Percentiles rank a stretch among this genome's conserved stretches.
Conservation (phyloP, 1,140 invertebrate species). For the Amphibalanus amphitrite region DNA sequence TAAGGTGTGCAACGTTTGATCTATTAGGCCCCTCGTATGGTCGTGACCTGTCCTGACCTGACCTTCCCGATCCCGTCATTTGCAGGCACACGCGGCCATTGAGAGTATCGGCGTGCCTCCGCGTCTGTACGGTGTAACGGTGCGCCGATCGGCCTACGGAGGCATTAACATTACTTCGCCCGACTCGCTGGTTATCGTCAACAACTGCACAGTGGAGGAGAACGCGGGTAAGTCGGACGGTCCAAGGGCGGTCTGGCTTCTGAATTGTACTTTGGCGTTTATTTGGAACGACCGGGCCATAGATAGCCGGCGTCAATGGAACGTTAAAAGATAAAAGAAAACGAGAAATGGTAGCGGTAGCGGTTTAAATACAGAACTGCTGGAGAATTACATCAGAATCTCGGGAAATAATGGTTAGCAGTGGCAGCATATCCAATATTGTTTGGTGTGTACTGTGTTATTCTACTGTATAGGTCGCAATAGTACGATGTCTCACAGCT, state of each 20-base stretch:
- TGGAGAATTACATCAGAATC: too few relatives aligned
- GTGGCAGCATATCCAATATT: neutral
- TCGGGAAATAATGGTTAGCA: neutral
- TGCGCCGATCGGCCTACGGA: constrained; percentile 72
- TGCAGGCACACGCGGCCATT: constrained; percentile 43
- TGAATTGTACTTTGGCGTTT: too few relatives aligned
- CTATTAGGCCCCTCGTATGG: neutral
- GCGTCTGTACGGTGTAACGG: constrained; percentile 53
- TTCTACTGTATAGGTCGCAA: neutral
- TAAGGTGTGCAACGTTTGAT: too few relatives aligned
- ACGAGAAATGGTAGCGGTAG: too few relatives aligned
- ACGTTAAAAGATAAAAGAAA: too few relatives aligned
- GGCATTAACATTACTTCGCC: constrained; percentile 77
- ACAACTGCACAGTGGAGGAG: constrained; percentile 57
- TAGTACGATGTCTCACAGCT: neutral
- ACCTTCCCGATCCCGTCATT: constrained; percentile 36
- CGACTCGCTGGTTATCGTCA: constrained; percentile 53
- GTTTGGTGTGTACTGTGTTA: neutral
- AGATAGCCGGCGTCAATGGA: too few relatives aligned
- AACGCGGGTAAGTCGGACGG: constrained; percentile 55
- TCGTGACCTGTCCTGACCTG: neutral
- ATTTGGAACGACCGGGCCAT: too few relatives aligned
- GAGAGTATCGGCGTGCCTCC: constrained; percentile 75
- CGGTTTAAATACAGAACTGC: too few relatives aligned
- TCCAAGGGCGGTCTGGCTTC: too few relatives aligned